Evolutionary conservation across 2,797 vertebrate species (phyloP).

Genomic region (Tinamus major): DNA sequence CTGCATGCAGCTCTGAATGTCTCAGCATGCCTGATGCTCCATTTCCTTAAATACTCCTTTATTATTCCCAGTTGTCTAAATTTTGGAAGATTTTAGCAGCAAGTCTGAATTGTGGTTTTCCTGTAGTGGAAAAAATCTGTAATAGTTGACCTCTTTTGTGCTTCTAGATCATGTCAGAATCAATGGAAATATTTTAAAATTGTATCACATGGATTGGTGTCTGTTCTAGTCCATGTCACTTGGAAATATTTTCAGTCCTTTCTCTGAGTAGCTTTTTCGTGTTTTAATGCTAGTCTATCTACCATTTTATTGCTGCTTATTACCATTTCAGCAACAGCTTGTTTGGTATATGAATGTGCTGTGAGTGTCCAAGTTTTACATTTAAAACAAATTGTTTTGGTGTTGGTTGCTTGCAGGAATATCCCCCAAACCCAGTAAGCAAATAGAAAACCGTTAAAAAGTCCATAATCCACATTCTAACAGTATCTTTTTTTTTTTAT

Average conservation of each 20-base stretch:
- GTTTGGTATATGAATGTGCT: background rate
- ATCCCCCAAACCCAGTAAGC: no score
- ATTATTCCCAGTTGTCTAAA: constrained; percentile 3
- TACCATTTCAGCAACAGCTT: background rate
- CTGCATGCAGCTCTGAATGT: constrained; percentile 31
- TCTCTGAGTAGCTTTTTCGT: background rate
- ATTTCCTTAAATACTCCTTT: constrained; percentile 9
- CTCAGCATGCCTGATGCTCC: constrained; percentile 27
- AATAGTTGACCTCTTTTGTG: constrained; percentile 23
- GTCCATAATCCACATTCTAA: background rate
- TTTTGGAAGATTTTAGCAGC: background rate
- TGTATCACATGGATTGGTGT: background rate
- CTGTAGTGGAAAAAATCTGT: background rate
- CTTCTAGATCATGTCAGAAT: background rate
- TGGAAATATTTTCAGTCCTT: background rate
- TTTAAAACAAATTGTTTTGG: background rate
- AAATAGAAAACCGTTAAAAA: no score
- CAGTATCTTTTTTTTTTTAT: background rate
- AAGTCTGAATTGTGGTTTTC: background rate
- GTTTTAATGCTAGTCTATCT: background rate
- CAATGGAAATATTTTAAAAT: constrained; percentile 23
- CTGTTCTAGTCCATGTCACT: background rate
- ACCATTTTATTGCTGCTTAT: background rate
- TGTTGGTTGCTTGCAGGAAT: background rate
- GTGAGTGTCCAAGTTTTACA: background rate